Conservation (phyloP, 2,888 invertebrate species). For the Ophion ventricosus region DNA sequence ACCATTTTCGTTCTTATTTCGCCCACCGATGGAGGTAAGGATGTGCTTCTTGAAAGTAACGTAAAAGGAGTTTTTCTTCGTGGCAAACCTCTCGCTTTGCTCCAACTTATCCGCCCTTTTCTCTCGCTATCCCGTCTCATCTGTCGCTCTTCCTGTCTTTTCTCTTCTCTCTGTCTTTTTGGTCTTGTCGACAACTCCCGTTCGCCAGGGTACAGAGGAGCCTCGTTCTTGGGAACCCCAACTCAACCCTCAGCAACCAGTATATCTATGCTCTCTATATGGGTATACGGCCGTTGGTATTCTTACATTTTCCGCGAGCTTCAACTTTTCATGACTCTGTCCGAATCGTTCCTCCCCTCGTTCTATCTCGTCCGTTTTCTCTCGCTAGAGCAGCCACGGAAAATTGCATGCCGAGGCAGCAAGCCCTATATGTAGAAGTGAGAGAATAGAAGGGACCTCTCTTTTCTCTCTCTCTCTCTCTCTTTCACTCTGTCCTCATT, state of each 20-base stretch:
- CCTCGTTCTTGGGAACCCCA: constrained; percentile 55
- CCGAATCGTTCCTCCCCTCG: constrained; percentile 71
- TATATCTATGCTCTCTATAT: constrained; percentile 48
- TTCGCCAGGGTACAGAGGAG: constrained; percentile 51
- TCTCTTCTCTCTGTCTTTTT: constrained; percentile 49
- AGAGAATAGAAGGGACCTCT: constrained; percentile 28
- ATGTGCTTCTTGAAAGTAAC: constrained; percentile 58
- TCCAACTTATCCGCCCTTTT: constrained; percentile 55
- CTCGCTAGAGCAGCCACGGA: constrained; percentile 32
- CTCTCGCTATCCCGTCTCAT: constrained; percentile 23
- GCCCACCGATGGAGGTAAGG: constrained; percentile 57
- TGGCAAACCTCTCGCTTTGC: constrained; percentile 55
- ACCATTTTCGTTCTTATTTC: constrained; percentile 23
- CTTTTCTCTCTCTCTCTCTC: neutral
- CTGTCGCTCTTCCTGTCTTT: constrained; percentile 47
- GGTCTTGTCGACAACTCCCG: constrained; percentile 17
- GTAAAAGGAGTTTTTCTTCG: constrained; percentile 63
- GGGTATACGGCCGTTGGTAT: constrained; percentile 66
- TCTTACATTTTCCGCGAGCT: constrained; percentile 79
- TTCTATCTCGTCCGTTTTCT: constrained; percentile 45
- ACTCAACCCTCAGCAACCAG: constrained; percentile 20
- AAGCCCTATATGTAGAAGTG: neutral
- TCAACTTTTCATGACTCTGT: constrained; percentile 81
- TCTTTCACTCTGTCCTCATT: constrained; percentile 55
- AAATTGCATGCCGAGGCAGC: constrained; percentile 18